These are phyloP conservation scores for Aplodontia rufa DNA, from an alignment of 2,113 vertebrate genomes.

Conservation along the genomic window DNA sequence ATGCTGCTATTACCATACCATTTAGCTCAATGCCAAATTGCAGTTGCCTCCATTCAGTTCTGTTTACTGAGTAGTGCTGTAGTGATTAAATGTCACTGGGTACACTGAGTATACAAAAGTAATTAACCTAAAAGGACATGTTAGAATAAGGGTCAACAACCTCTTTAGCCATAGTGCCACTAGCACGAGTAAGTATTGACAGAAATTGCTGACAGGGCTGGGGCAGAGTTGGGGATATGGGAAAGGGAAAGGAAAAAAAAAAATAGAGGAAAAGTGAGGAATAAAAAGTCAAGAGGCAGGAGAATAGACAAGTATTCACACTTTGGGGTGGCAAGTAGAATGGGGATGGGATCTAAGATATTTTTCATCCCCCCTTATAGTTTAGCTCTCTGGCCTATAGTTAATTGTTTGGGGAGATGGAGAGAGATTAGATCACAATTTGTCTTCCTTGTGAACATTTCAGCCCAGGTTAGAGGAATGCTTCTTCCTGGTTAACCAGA, in stretches of 20 bases:
- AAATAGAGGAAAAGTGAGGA: neutral
- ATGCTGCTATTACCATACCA: conserved; percentile 42
- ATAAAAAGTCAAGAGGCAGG: neutral
- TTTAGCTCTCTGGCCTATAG: neutral
- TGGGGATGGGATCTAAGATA: too few species aligned
- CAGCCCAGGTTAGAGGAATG: neutral
- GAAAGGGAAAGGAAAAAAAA: neutral
- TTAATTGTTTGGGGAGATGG: neutral
- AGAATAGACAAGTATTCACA: neutral
- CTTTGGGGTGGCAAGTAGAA: neutral
- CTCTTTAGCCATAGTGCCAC: conserved; percentile 58
- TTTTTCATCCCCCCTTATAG: neutral
- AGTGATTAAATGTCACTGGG: conserved; percentile 80
- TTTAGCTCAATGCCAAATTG: conserved; percentile 64
- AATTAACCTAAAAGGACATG: conserved; percentile 78
- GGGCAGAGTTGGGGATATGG: neutral
- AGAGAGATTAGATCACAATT: neutral
- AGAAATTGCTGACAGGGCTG: neutral
- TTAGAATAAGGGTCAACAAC: conserved; percentile 77
- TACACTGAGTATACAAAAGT: conserved; percentile 74
- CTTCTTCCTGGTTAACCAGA: neutral
- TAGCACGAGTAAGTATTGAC: conserved; percentile 51
- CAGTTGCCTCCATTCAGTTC: conserved; percentile 65
- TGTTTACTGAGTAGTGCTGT: conserved; percentile 64
- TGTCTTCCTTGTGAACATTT: neutral